Conservation (phyloP, 1,140 invertebrate genomes). For the Nylanderia fulva region DNA sequence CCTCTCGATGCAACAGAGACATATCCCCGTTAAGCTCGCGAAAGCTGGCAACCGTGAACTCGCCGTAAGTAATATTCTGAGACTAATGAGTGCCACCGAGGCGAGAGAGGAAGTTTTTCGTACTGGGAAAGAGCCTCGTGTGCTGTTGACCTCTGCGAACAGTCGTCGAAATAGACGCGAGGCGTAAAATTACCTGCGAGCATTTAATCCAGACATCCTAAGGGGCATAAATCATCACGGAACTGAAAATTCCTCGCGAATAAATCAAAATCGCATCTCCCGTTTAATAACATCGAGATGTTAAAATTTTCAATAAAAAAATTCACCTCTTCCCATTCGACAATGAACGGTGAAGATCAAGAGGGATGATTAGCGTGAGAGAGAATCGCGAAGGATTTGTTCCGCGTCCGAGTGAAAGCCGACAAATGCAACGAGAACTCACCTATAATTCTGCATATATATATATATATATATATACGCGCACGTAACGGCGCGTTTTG, state of each 20-base stretch:
- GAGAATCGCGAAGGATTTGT: conserved; percentile 42
- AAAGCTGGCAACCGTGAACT: conserved; percentile 27
- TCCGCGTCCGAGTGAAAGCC: conserved; percentile 55
- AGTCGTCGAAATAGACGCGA: conserved; percentile 34
- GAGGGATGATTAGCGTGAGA: background rate
- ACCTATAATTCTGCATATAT: conserved; percentile 61
- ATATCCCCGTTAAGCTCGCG: background rate
- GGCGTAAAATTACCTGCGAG: conserved; percentile 31
- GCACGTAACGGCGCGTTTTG: conserved; percentile 64
- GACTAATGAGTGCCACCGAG: conserved; percentile 23
- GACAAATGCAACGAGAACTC: conserved; percentile 24
- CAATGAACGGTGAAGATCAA: background rate
- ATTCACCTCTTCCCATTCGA: background rate
- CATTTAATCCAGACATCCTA: conserved; percentile 11
- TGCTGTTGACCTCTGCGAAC: conserved; percentile 22
- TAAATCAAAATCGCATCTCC: conserved; percentile 1
- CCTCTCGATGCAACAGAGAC: conserved; percentile 18
- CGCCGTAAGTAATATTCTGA: conserved; percentile 33
- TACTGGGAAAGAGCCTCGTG: background rate
- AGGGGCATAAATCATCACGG: conserved; percentile 7
- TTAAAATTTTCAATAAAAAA: background rate
- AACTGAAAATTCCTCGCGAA: background rate
- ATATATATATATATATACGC: too few species aligned
- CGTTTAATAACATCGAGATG: background rate
- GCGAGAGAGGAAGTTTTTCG: conserved; percentile 2